These are phyloP conservation scores for Columba guinea DNA, from an alignment of 2,797 vertebrate genomes.

Conservation along the genomic window DNA sequence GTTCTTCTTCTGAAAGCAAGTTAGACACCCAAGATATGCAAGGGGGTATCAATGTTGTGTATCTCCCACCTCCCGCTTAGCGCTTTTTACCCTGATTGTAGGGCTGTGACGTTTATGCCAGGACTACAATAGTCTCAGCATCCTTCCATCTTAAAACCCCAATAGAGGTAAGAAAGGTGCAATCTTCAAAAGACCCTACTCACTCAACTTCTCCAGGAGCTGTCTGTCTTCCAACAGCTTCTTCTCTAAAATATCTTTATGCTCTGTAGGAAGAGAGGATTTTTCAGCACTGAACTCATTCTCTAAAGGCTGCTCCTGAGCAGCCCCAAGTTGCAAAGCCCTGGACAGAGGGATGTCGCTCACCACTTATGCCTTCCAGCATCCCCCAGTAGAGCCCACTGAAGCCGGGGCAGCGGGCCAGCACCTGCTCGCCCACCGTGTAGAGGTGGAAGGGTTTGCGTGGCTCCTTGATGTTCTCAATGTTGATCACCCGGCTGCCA, in stretches of 20 bases:
- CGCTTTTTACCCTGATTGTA: neutral
- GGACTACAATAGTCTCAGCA: neutral
- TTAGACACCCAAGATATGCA: neutral
- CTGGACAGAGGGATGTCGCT: neutral
- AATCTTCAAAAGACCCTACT: neutral
- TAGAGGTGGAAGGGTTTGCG: constrained; percentile 67
- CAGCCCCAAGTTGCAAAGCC: neutral
- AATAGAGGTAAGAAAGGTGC: neutral
- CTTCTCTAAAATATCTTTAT: constrained; percentile 59
- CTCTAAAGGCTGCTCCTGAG: neutral
- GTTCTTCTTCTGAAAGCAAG: constrained; percentile 58
- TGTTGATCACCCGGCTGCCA: constrained; percentile 60
- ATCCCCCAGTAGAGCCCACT: constrained; percentile 53
- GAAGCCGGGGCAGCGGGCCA: constrained; percentile 62
- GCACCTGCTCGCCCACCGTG: constrained; percentile 36
- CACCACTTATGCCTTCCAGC: constrained; percentile 64
- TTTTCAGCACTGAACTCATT: neutral
- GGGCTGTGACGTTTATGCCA: neutral
- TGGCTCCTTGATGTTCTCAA: constrained; percentile 68
- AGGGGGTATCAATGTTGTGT: accelerated
- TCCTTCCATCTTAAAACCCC: neutral
- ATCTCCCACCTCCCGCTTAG: neutral
- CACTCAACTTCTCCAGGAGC: constrained; percentile 56
- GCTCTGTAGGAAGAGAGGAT: constrained; percentile 25
- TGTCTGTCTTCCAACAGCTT: constrained; percentile 56